Base-by-base conservation (phyloP, 2,888 invertebrate genomes). In the Opisthograptis luteolata region DNA sequence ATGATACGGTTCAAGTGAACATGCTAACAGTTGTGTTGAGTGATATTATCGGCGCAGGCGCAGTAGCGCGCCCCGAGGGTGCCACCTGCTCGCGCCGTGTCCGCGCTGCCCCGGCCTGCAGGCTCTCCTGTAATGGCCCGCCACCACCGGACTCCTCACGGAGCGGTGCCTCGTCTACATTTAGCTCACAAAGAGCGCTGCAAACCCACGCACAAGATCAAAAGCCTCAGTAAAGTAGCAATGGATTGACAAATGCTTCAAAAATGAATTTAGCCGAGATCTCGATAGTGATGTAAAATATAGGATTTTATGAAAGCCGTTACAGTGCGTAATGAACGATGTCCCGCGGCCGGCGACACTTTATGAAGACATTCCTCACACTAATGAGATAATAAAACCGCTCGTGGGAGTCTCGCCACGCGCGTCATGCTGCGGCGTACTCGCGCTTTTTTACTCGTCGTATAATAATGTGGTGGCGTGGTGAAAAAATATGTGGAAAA, bases 341-440 rank as follows among this genome's bases (percentile, higher is more conserved):
- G 83, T 82, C 84, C 79, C 78, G 80, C 64, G 82, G 84, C 79
- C 68, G 74, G 79, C 76, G 82, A 84, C 86, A 79, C 84, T 73
- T 79, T 81, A 86, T 86, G 80, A 86, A 87, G 87, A 84, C 82
- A 79, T 87, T 80, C 79, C 76, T 84, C 81, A 76, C 73, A 62
- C 75, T 87, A 87, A 87, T 88, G 86, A 85, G 84, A 76, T 81
- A 81, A 82, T 84, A 81, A 81, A 81, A 73, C 71, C 66, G 73
- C 72, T 73, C 74, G 78, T 78, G 83, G 81, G 79, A 79, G 78
- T 55, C 50, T 64, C 64, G 64, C 58, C 63, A 61, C 66, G 59
- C 51, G 45, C 50, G 47, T 52, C 55, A 40, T 27, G 39, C 36
- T 42, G 51, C 49, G 48, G 53, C 39, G 55, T 43, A 59, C 64